These are phyloP conservation scores for Teleopsis dalmanni DNA, from an alignment of 1,140 invertebrate genomes.

Conservation along the genomic window DNA sequence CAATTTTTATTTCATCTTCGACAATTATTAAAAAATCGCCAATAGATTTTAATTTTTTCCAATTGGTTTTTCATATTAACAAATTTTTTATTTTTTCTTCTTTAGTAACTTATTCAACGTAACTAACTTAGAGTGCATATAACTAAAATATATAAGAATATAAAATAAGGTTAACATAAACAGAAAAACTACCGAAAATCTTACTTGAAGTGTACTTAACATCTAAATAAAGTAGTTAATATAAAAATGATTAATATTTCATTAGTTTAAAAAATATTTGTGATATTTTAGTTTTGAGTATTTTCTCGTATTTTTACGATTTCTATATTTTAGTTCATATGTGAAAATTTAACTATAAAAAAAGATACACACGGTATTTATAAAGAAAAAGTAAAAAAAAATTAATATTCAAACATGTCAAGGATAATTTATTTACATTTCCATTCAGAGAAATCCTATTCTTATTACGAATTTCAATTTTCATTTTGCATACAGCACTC, in stretches of 20 bases:
- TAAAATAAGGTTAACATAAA: background rate
- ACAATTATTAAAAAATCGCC: background rate
- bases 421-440: background rate
- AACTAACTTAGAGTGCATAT: background rate
- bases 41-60: background rate
- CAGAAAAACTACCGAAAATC: background rate
- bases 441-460: background rate
- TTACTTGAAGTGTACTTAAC: constrained; percentile 8
- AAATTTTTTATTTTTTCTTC: background rate
- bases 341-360: background rate
- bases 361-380: background rate
- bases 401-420: background rate
- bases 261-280: constrained; percentile 18
- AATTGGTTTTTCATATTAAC: background rate
- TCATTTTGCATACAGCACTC: too few species aligned
- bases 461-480: background rate
- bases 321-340: constrained; percentile 4
- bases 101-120: background rate
- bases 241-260: constrained; percentile 16
- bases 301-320: constrained; percentile 29
- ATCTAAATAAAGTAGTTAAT: constrained; percentile 17
- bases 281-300: constrained; percentile 41
- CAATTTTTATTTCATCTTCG: constrained; percentile 16
- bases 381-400: too few species aligned
- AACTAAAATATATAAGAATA: background rate